Percentiles rank a stretch among this genome's conserved stretches.
Conservation (phyloP, 2,113 vertebrate genomes). For the Myiozetetes cayanensis region DNA sequence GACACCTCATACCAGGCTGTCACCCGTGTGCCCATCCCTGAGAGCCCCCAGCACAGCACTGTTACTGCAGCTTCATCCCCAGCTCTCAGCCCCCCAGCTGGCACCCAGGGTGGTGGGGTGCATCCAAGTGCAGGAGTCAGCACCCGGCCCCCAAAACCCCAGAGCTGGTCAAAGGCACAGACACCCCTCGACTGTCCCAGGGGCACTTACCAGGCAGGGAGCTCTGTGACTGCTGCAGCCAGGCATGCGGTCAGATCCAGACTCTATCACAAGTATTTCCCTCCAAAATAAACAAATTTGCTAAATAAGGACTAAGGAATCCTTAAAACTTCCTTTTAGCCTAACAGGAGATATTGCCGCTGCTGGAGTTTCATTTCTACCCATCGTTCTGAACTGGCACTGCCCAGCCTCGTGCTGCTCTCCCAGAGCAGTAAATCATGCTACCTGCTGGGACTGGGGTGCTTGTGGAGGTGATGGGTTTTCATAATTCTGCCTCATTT, state of each 20-base stretch:
- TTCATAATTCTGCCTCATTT: background rate
- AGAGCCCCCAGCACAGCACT: background rate
- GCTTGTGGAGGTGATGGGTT: background rate
- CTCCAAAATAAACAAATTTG: background rate
- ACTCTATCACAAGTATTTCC: background rate
- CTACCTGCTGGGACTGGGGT: background rate
- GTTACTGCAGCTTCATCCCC: background rate
- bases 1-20: background rate
- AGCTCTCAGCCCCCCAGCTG: rapidly evolving
- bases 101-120: background rate
- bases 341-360: background rate
- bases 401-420: rapidly evolving
- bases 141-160: background rate
- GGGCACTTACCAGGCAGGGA: background rate
- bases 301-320: background rate
- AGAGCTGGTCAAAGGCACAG: background rate
- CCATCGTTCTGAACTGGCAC: rapidly evolving
- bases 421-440: rapidly evolving
- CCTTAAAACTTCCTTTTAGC: background rate
- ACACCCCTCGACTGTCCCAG: rapidly evolving
- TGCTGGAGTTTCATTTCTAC: background rate
- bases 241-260: rapidly evolving
- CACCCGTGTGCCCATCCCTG: background rate
- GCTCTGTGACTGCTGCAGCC: background rate
- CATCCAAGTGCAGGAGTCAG: background rate